A percentile compares a stretch with the other conserved stretches of the same genome.
phyloP scores from a whole-genome alignment of 2,888 invertebrate species.

The Limnephilus lunatus region DNA sequence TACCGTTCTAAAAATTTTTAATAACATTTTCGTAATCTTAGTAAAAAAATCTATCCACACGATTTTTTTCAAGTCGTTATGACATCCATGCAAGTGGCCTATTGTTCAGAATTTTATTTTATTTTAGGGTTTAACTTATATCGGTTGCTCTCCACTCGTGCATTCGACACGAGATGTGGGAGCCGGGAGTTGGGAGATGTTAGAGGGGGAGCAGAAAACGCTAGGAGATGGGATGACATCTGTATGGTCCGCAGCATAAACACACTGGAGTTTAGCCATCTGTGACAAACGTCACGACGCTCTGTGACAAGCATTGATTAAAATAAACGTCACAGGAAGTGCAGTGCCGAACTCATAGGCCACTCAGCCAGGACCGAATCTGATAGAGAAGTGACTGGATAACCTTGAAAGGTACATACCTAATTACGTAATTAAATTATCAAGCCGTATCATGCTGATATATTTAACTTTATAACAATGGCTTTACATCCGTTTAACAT shows the following conservation, averaged over 20 bases:
- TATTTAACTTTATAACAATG: not conserved
- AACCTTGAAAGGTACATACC: not conserved
- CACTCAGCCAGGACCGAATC: conserved; percentile 2
- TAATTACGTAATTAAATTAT: not conserved
- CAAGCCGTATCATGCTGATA: not conserved
- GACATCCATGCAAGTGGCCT: too few relatives aligned
- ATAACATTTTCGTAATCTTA: too few relatives aligned
- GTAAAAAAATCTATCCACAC: too few relatives aligned
- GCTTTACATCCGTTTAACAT: not conserved
- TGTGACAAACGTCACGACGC: conserved; percentile 56
- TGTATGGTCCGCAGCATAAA: conserved; percentile 45
- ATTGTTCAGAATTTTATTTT: too few relatives aligned
- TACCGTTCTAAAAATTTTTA: too few relatives aligned
- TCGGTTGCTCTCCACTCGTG: not conserved
- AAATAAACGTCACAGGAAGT: conserved; percentile 62
- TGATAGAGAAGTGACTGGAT: not conserved
- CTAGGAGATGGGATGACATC: conserved; percentile 44
- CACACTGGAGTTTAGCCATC: conserved; percentile 48
- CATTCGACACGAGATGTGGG: conserved; percentile 22
- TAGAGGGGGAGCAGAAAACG: conserved; percentile 3
- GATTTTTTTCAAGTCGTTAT: too few relatives aligned
- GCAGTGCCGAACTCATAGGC: conserved; percentile 24
- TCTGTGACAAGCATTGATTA: conserved; percentile 61
- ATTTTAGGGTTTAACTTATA: not conserved
- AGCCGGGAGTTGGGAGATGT: not conserved